Evolutionary conservation across 2,113 vertebrate genomes (phyloP).

Genomic region (Indri indri): DNA sequence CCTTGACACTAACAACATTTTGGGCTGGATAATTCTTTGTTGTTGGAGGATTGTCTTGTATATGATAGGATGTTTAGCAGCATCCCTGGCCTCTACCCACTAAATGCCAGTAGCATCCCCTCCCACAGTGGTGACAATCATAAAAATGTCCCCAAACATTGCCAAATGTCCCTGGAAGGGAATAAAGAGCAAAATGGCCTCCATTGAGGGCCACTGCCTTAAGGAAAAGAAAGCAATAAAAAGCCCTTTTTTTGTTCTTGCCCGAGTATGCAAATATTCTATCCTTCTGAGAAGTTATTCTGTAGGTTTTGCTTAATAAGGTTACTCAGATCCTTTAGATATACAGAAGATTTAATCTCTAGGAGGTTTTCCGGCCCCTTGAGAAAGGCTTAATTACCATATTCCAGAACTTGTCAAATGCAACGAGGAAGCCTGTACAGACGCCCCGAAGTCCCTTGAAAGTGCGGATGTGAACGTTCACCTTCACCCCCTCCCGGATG

Average conservation of each 20-base stretch:
- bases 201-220: background rate
- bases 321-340: background rate
- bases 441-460: slow-evolving; percentile 97
- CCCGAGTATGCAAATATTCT: background rate
- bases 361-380: background rate
- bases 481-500: slow-evolving; percentile 91
- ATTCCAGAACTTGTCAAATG: slow-evolving; percentile 99
- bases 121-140: background rate
- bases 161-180: background rate
- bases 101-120: background rate
- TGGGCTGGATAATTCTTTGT: background rate
- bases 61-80: background rate
- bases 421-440: slow-evolving; percentile 95
- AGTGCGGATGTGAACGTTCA: slow-evolving; percentile 96
- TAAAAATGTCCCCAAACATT: background rate
- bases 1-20: background rate
- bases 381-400: slow-evolving; percentile 87
- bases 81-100: background rate
- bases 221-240: background rate
- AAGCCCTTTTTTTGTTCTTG: background rate
- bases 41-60: background rate
- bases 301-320: slow-evolving; percentile 12
- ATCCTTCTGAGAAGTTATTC: background rate
- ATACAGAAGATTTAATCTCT: background rate
- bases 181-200: background rate